A percentile compares a stretch with the other conserved stretches of the same genome.
Conservation (phyloP, 2,797 vertebrate species). For the Artibeus jamaicensis region DNA sequence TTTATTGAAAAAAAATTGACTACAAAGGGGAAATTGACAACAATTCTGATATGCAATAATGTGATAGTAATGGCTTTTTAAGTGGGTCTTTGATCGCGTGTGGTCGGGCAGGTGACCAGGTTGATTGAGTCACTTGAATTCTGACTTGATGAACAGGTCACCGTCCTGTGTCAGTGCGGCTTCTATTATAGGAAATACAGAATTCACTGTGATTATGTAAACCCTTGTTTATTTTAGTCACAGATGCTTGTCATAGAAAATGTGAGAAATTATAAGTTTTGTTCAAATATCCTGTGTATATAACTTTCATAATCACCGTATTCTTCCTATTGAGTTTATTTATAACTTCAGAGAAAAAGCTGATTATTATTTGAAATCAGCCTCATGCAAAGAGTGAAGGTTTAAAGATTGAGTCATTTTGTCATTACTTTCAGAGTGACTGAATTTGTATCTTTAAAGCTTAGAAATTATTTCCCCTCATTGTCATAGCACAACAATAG, state of each 20-base stretch:
- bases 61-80: neutral
- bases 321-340: neutral
- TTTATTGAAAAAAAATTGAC: neutral
- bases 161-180: neutral
- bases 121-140: constrained; percentile 10
- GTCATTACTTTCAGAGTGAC: constrained; percentile 38
- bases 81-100: neutral
- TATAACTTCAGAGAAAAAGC: neutral
- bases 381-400: neutral
- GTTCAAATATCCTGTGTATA: neutral
- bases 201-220: neutral
- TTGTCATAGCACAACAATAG: constrained; percentile 48
- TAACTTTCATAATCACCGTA: neutral
- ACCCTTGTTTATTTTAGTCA: constrained; percentile 1
- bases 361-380: neutral
- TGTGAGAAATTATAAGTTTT: neutral
- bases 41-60: neutral
- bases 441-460: constrained; percentile 51
- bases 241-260: neutral
- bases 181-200: neutral
- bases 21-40: neutral
- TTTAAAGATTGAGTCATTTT: constrained; percentile 34
- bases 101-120: neutral
- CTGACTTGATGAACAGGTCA: constrained; percentile 23
- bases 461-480: constrained; percentile 3